Evolutionary conservation across 2,113 vertebrate species (phyloP), one percentile per base, ranked within the genome.

Genomic region (Plestiodon gilberti): DNA sequence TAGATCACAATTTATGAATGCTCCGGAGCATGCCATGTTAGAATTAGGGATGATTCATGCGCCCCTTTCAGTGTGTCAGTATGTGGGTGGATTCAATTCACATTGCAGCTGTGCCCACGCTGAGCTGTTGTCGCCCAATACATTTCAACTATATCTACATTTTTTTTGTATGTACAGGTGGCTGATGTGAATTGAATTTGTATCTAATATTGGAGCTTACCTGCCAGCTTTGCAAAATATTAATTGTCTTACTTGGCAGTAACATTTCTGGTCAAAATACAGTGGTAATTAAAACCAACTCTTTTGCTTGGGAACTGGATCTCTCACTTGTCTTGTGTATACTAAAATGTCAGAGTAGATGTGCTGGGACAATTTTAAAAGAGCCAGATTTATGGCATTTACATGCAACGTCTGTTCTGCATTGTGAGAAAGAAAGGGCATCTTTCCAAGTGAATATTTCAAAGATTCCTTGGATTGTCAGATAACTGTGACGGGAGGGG

Each of bases 1-100:
- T 86, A 74, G 57, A 86, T 81, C 78, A 86, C 69, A 75, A 86
- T 86, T 86, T 86, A 69, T 65, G 85, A 81, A 81, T 81, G 78
- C 69, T 74, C 78, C 59, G 33, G 78, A 81, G 85, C 57, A 64
- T 85, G 76, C 76, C 76, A 61, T 71, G 84, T 85, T 79, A 43
- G 28, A 85, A 70, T 81, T 81, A 81, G 70, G 78, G 78, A 86
- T 86, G 85, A 86, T 86, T 81, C 78, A 86, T 65, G 78, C 85
- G 2, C 28, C 69, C 48, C 78, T 64, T 81, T 65, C 64, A 74
- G 85, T 22, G 25, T 78, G 25, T 85, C 83, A 14, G 85, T 30
- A 64, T 64, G 78, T 62, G 78, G 74, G 78, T 30, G 43, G 69
- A 73, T 86, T 64, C 78, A 35, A 55, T 86, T 70, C 14, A 64